Base-by-base conservation (phyloP, 1,140 invertebrate species). In the Drosophila asahinai region DNA sequence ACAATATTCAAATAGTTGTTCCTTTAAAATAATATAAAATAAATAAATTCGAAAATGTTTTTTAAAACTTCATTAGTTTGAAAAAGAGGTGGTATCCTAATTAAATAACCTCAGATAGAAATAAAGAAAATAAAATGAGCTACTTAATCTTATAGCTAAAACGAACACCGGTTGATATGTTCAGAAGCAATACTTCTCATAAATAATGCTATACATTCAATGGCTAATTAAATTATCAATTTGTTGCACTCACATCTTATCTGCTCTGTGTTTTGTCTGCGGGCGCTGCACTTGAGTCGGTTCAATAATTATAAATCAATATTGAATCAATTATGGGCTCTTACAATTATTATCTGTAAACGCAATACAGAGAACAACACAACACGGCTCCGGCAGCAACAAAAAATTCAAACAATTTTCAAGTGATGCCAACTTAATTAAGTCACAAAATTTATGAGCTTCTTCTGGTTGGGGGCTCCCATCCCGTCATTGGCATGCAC, bases 381-480 rank as follows among this genome's bases (percentile, higher is more conserved):
- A 30, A 30, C 5, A 30, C 27, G 27, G 27, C 27, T 30, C 49
- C 48, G 60, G 48, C 47, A 42, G 59, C 54, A 47, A 38, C 67
- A 74, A 71, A 70, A 81, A 82, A 80, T 90, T 90, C 76, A 91
- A 90, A 86, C 75, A 80, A 90, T 90, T 90, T 90, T 86, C 86
- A 90, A 90, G 86, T 90, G 86, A 77, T 80, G 81, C 76, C 82
- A 82, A 90, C 86, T 90, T 90, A 90, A 90, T 90, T 90, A 90
- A 90, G 86, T 86, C 79, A 82, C 86, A 77, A 80, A 90, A 90
- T 90, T 90, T 90, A 90, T 90, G 86, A 86, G 86, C 79, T 90
- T 22, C 86, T 84, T 86, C 68, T 86, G 78, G 57, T 77, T 52
- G 58, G 73, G 51, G 40, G 60, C 75, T 42, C 14, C 40, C 40